These are phyloP conservation scores for Pomacea maculata DNA, from an alignment of 1,140 invertebrate genomes.

Conservation along the genomic window DNA sequence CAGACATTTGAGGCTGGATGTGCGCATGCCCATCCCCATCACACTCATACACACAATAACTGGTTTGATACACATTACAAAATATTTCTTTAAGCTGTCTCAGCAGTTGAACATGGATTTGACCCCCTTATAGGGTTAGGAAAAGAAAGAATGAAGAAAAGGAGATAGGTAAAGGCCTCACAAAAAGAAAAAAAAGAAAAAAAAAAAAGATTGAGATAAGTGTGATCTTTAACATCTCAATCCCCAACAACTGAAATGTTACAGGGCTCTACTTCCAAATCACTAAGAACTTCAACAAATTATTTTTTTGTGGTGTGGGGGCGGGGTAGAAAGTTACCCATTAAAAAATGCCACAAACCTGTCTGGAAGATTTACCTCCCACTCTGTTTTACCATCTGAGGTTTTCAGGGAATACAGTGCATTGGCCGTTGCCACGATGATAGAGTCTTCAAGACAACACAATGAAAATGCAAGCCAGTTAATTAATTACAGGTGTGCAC, in stretches of 20 bases:
- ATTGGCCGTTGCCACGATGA: constrained; percentile 38
- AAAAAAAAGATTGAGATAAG: not conserved
- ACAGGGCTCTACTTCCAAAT: too few species aligned
- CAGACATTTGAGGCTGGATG: too few species aligned
- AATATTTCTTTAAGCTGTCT: too few species aligned
- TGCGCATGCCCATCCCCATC: not conserved
- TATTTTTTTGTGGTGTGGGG: too few species aligned
- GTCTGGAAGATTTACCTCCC: constrained; percentile 49
- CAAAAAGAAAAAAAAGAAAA: not conserved
- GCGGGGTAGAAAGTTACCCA: not conserved
- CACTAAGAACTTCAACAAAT: too few species aligned
- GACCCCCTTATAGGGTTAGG: not conserved
- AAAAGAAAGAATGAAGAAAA: not conserved
- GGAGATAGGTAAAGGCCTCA: not conserved
- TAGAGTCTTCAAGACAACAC: constrained; percentile 15
- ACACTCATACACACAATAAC: not conserved
- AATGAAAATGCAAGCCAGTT: not conserved
- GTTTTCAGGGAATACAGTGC: constrained; percentile 37
- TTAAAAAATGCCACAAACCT: constrained; percentile 33
- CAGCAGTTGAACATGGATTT: too few species aligned
- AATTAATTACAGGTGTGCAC: not conserved
- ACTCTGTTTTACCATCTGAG: constrained; percentile 44
- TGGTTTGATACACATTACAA: not conserved
- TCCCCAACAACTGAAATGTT: too few species aligned
- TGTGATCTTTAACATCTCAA: not conserved